Percentiles rank a stretch among this genome's conserved stretches.
phyloP scores from a whole-genome alignment of 2,888 invertebrate species.

The Chrysolina americana region DNA sequence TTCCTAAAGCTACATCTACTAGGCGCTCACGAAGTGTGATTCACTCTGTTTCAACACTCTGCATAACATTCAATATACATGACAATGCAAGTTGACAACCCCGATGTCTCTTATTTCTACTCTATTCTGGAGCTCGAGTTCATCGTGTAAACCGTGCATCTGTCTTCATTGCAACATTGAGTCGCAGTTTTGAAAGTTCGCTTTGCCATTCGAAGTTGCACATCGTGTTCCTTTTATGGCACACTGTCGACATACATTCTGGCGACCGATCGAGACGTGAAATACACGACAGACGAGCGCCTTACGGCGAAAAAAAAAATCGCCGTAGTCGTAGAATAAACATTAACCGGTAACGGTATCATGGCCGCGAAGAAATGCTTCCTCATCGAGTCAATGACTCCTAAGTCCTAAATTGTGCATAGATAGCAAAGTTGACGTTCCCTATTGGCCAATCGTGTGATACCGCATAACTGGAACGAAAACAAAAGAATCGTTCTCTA shows the following conservation, averaged over 20 bases:
- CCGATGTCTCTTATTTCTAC: too few species aligned
- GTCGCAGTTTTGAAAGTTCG: neutral
- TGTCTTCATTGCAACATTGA: neutral
- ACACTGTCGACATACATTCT: constrained; percentile 11
- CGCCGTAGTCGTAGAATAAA: constrained; percentile 27
- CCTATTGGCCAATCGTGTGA: constrained; percentile 37
- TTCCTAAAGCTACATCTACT: too few species aligned
- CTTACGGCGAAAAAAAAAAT: constrained; percentile 24
- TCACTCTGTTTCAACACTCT: too few species aligned
- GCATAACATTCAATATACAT: too few species aligned
- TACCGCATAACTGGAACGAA: constrained; percentile 32
- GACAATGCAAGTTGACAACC: too few species aligned
- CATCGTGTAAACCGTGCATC: neutral
- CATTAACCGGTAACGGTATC: constrained; percentile 53
- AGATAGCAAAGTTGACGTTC: constrained; percentile 34
- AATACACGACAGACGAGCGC: neutral
- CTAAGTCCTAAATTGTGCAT: constrained; percentile 51
- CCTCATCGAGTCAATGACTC: constrained; percentile 55
- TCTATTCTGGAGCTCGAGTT: too few species aligned
- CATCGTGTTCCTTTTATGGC: constrained; percentile 24
- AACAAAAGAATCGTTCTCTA: constrained; percentile 32
- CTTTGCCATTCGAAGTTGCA: neutral
- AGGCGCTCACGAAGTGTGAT: too few species aligned
- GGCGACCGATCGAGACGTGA: neutral
- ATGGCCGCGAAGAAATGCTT: constrained; percentile 57